phyloP scores from a whole-genome alignment of 2,888 invertebrate genomes.

The Drosophila lutescens region DNA sequence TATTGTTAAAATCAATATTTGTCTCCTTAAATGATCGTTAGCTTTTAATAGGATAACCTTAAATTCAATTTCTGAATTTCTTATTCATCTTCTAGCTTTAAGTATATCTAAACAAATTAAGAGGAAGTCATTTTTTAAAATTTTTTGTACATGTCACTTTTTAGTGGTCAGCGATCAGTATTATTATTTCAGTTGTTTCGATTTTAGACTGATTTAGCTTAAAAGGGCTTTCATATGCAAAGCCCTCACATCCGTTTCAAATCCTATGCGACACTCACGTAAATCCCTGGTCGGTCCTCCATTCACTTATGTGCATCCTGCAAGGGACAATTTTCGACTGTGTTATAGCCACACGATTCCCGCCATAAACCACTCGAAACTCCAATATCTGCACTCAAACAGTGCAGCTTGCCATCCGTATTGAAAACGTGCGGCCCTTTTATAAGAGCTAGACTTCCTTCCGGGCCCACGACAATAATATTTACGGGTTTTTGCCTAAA shows the following conservation, averaged over 20 bases:
- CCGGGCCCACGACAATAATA: conserved; percentile 49
- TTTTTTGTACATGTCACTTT: no score
- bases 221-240: neutral
- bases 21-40: no score
- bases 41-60: no score
- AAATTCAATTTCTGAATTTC: no score
- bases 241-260: conserved; percentile 12
- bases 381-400: conserved; percentile 54
- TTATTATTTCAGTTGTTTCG: neutral
- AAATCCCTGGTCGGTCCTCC: conserved; percentile 5
- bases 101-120: no score
- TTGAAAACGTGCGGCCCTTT: conserved; percentile 34
- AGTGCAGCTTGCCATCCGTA: conserved; percentile 15
- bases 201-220: neutral
- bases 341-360: conserved; percentile 11
- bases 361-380: conserved; percentile 48
- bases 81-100: no score
- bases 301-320: conserved; percentile 9
- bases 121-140: no score
- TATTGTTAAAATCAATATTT: no score
- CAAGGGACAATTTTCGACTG: conserved; percentile 11
- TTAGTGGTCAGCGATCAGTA: no score
- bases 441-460: conserved; percentile 33
- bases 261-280: conserved; percentile 16
- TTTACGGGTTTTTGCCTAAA: conserved; percentile 74